Conservation (phyloP, 1,140 invertebrate genomes). For the Drosophila cardini region DNA sequence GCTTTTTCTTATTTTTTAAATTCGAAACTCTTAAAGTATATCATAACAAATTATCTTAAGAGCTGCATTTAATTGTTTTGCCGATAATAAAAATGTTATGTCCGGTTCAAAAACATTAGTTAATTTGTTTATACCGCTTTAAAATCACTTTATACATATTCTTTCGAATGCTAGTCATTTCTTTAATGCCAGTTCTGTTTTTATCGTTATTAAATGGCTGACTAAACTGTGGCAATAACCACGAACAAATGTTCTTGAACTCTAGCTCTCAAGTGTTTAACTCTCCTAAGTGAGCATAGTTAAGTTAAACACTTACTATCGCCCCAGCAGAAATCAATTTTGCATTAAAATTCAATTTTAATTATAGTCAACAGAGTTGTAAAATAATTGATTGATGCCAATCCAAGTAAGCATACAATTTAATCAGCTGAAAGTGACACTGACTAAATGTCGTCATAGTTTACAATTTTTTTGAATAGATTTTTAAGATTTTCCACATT, state of each 20-base stretch:
- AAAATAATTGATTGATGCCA: slow-evolving; percentile 66
- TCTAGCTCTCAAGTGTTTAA: slow-evolving; percentile 51
- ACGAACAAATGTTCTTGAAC: slow-evolving; percentile 67
- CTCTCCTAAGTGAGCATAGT: not conserved
- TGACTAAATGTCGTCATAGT: slow-evolving; percentile 7
- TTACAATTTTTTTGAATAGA: not conserved
- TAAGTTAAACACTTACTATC: slow-evolving; percentile 32
- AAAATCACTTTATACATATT: not conserved
- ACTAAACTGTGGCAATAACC: slow-evolving; percentile 73
- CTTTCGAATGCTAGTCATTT: slow-evolving; percentile 10
- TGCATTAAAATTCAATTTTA: slow-evolving; percentile 61
- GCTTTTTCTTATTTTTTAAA: not conserved
- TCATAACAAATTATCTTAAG: not conserved
- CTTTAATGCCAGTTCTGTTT: slow-evolving; percentile 16
- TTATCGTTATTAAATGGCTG: slow-evolving; percentile 26
- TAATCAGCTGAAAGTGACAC: slow-evolving; percentile 5
- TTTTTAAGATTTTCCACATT: slow-evolving; percentile 48
- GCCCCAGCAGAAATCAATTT: slow-evolving; percentile 39
- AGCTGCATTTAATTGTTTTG: not conserved
- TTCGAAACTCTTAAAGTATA: not conserved
- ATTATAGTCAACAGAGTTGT: slow-evolving; percentile 45
- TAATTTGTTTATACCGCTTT: not conserved
- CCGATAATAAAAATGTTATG: not conserved
- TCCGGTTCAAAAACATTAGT: not conserved
- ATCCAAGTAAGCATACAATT: slow-evolving; percentile 9